A percentile compares a stretch with the other conserved stretches of the same genome.
These are phyloP conservation scores for Melanchra persicariae DNA, from an alignment of 2,888 invertebrate genomes.

Conservation along the genomic window DNA sequence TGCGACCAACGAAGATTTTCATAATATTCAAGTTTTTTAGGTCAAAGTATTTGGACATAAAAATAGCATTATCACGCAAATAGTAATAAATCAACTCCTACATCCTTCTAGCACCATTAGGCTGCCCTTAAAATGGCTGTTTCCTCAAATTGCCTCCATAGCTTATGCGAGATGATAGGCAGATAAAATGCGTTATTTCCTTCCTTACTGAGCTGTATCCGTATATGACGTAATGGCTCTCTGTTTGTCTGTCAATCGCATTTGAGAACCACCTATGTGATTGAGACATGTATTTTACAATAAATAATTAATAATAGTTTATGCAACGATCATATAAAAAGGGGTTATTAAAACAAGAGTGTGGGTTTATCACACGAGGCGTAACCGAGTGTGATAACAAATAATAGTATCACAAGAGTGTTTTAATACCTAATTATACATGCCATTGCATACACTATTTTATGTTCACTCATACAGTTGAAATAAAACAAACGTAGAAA, in stretches of 20 bases:
- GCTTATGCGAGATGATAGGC: conserved; percentile 37
- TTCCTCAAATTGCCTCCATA: conserved; percentile 42
- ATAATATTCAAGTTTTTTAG: background rate
- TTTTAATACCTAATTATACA: no score
- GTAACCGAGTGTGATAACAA: no score
- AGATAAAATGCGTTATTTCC: conserved; percentile 27
- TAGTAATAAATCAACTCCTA: conserved; percentile 33
- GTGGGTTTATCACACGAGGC: no score
- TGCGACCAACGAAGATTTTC: background rate
- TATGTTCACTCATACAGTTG: no score
- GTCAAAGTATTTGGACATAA: background rate
- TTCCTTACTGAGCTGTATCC: background rate
- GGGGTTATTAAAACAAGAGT: no score
- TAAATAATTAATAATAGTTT: no score
- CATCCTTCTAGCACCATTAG: conserved; percentile 23
- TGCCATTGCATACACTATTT: no score
- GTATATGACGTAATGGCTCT: background rate
- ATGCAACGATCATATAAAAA: no score
- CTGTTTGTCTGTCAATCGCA: background rate
- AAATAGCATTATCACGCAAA: conserved; percentile 24
- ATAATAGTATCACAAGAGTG: no score
- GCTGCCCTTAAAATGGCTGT: conserved; percentile 23
- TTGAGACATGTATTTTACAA: no score
- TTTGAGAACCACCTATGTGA: no score
- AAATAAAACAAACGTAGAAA: no score